Base-by-base conservation (phyloP, 1,140 invertebrate genomes). In the Conus betulinus region DNA sequence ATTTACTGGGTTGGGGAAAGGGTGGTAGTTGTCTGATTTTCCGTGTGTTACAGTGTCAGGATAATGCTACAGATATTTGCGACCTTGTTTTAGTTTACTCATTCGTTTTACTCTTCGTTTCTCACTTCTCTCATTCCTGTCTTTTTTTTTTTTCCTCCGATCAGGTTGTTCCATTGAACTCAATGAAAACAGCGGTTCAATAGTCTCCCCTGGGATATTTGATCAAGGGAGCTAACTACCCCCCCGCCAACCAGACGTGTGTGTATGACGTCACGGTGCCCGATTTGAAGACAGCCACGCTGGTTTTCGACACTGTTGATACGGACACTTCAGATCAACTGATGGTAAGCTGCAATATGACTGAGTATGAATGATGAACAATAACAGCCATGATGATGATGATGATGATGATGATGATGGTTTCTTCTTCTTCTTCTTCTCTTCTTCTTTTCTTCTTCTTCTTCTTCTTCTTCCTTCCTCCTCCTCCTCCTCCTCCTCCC, bases 121-220 rank as follows among this genome's bases (percentile, higher is more conserved):
- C 27, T 39, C 15, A 51, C 39, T 81, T 25, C 78, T 81, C 23
- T 81, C n/a, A 7, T 81, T 81, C 27, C 39, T 81, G 7, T 39
- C 1, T 13, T 81, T 81, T 39, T 71, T 52, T 1, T 81, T 53
- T 81, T 53, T 74, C 20, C 23, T 74, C 51, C 67, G n/a, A 11
- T 25, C n/a, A 85, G 84, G 84, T 52, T 85, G 84, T 25, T 85
- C 63, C 6, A 51, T 85, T 3, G 23, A 71, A 74, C n/a, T 74
- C 27, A 23, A 7, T 51, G 11, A 23, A 23, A n/a, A 51, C 13
- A 71, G 63, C 52, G 84, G 67, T n/a, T 71, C 25, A 5, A 20
- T 85, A 11, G 63, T 74, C 52, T 85, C 84, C 25, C 84, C 84
- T 52, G 84, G 84, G 84, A 4, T 85, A 74, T 39, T 60, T 39